Evolutionary conservation across 2,888 invertebrate species (phyloP).

Genomic region (Agrotis exclamationis): DNA sequence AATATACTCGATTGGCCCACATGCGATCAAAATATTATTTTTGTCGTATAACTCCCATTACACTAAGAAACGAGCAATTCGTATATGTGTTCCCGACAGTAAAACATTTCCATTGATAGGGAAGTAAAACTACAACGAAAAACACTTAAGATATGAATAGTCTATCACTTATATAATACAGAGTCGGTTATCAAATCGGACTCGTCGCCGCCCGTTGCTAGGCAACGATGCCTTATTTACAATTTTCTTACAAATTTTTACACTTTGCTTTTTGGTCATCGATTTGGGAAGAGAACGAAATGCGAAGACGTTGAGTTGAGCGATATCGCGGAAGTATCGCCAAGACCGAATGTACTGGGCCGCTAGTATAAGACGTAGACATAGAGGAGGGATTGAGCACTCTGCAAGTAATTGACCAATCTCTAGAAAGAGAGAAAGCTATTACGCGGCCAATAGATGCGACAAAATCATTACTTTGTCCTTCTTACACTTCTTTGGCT

Average conservation of each 20-base stretch:
- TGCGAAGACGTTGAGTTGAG: constrained; percentile 69
- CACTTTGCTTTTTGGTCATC: constrained; percentile 85
- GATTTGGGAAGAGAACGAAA: constrained; percentile 82
- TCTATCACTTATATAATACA: constrained; percentile 82
- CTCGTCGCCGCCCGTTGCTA: constrained; percentile 76
- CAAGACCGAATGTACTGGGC: constrained; percentile 13
- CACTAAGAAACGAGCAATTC: constrained; percentile 77
- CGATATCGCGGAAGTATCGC: constrained; percentile 28
- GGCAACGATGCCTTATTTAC: constrained; percentile 80
- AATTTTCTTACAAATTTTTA: constrained; percentile 71
- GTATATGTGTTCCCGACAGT: constrained; percentile 80
- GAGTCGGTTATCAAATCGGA: constrained; percentile 63
- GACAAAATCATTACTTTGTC: too few relatives aligned
- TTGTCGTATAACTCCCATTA: constrained; percentile 78
- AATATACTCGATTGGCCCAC: constrained; percentile 88
- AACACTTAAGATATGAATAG: constrained; percentile 88
- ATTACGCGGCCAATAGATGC: too few relatives aligned
- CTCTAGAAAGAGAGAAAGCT: too few relatives aligned
- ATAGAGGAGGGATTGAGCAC: too few relatives aligned
- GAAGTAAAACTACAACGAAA: constrained; percentile 81
- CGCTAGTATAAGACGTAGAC: not conserved
- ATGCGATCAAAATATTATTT: constrained; percentile 75
- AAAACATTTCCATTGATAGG: constrained; percentile 77
- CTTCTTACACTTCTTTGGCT: too few relatives aligned
- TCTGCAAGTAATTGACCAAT: too few relatives aligned